phyloP scores from a whole-genome alignment of 2,113 vertebrate species.

The Callipepla californica region DNA sequence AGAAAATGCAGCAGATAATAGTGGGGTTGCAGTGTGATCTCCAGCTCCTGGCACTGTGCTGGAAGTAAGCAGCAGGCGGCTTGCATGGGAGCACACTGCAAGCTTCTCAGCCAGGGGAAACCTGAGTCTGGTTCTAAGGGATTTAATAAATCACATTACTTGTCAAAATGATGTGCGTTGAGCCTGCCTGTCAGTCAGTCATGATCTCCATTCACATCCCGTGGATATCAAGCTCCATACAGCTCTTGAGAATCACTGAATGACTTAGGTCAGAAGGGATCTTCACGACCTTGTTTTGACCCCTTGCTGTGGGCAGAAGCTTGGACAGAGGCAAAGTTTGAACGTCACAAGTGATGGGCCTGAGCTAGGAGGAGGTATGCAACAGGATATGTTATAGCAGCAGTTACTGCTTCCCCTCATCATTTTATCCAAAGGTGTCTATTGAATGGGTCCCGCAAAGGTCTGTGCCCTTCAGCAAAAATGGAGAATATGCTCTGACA shows the following conservation, averaged over 20 bases:
- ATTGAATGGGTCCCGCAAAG: background rate
- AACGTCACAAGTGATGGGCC: background rate
- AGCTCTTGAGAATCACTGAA: background rate
- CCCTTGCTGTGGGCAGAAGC: no score
- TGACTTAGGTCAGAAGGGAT: no score
- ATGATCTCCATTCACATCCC: background rate
- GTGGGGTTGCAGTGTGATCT: background rate
- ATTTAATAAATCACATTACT: background rate
- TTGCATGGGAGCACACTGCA: background rate
- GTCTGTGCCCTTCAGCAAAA: background rate
- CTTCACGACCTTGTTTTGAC: no score
- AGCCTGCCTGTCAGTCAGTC: background rate
- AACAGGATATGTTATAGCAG: background rate
- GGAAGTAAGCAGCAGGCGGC: background rate
- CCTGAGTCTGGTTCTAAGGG: fast-evolving
- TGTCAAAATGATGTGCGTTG: background rate
- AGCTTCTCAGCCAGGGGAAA: background rate
- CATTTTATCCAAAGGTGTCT: background rate
- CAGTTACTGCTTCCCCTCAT: background rate
- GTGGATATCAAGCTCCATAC: background rate
- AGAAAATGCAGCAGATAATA: background rate
- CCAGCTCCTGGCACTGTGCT: background rate
- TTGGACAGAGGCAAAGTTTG: no score
- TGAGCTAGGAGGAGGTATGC: background rate
- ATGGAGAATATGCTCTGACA: background rate